Evolutionary conservation across 2,888 invertebrate genomes (phyloP).

Genomic region (Tachina fera): DNA sequence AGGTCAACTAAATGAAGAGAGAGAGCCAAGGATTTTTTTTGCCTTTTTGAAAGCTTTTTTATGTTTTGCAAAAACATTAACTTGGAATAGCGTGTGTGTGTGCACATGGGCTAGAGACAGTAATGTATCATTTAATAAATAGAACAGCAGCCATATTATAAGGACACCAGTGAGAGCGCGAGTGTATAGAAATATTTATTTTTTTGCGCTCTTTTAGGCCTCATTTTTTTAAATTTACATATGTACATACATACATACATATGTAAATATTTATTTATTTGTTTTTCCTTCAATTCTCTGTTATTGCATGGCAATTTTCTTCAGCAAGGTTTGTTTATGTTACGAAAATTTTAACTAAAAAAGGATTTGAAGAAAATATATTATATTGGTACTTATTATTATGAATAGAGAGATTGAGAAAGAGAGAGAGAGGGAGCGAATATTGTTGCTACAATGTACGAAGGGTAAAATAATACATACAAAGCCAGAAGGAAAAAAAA

Average conservation of each 20-base stretch:
- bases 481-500: constrained; percentile 24
- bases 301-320: constrained; percentile 35
- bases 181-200: constrained; percentile 18
- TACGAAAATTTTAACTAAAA: constrained; percentile 52
- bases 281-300: constrained; percentile 37
- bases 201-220: constrained; percentile 71
- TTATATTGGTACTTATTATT: constrained; percentile 9
- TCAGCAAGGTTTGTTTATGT: constrained; percentile 66
- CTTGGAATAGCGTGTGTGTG: constrained; percentile 21
- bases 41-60: constrained; percentile 18
- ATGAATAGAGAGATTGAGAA: background rate
- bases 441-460: constrained; percentile 30
- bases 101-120: constrained; percentile 38
- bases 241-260: background rate
- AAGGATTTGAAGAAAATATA: constrained; percentile 42
- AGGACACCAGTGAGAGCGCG: constrained; percentile 42
- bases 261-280: constrained; percentile 8
- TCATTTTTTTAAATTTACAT: constrained; percentile 27
- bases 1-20: constrained; percentile 58
- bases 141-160: constrained; percentile 42
- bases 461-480: constrained; percentile 17
- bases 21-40: constrained; percentile 24
- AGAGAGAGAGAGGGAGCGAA: background rate
- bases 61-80: constrained; percentile 50
- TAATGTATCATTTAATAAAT: constrained; percentile 46